phyloP scores from a whole-genome alignment of 2,797 vertebrate genomes.

The Kryptopterus vitreolus region DNA sequence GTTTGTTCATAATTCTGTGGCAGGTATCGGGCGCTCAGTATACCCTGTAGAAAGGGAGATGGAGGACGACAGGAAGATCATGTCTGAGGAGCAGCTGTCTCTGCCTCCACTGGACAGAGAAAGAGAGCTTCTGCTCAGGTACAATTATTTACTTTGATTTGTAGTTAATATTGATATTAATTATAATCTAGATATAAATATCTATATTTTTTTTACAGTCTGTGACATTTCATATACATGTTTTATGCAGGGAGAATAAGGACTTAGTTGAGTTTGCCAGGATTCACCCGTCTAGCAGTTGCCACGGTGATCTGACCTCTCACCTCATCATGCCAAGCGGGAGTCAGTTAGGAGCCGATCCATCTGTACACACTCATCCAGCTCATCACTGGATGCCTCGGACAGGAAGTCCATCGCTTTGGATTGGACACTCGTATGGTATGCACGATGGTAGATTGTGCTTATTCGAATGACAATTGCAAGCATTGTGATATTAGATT shows the following conservation, averaged over 20 bases:
- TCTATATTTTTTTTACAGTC: neutral
- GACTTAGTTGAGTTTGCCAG: constrained; percentile 92
- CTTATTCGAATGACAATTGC: neutral
- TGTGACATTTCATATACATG: constrained; percentile 7
- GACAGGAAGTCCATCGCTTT: constrained; percentile 93
- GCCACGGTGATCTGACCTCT: constrained; percentile 89
- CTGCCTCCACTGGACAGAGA: constrained; percentile 80
- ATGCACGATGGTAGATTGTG: constrained; percentile 56
- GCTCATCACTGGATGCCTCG: constrained; percentile 92
- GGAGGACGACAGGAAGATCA: constrained; percentile 84
- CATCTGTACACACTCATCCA: constrained; percentile 80
- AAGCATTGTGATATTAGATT: neutral
- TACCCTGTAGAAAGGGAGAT: constrained; percentile 84
- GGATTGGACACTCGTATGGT: constrained; percentile 97
- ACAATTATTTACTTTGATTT: constrained; percentile 10
- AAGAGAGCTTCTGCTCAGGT: constrained; percentile 89
- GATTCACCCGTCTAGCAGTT: constrained; percentile 87
- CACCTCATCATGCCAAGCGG: constrained; percentile 87
- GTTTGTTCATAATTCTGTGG: constrained; percentile 18
- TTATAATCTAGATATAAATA: no score
- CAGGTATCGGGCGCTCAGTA: constrained; percentile 76
- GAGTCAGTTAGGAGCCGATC: constrained; percentile 82
- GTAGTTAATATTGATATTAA: no score
- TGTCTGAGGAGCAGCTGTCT: constrained; percentile 86
- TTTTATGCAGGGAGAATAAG: constrained; percentile 84